Evolutionary conservation across 2,113 vertebrate genomes (phyloP).

Genomic region (Lagopus leucura): DNA sequence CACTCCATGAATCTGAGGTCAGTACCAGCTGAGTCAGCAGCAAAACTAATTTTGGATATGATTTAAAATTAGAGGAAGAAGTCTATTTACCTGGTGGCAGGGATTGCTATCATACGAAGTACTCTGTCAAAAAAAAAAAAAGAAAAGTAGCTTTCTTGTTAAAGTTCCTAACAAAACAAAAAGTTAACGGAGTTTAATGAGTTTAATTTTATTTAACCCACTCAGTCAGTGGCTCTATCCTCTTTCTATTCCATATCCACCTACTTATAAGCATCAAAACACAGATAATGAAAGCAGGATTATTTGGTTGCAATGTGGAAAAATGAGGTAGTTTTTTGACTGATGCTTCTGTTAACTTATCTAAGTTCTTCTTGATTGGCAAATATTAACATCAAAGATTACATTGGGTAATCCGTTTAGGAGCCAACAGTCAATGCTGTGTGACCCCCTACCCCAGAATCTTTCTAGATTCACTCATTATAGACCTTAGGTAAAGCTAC

Average conservation of each 20-base stretch:
- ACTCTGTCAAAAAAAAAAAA: conserved; percentile 33
- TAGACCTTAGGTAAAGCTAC: not conserved
- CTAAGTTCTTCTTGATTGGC: not conserved
- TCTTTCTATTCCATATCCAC: not conserved
- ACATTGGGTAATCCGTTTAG: not conserved
- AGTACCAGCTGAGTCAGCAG: not conserved
- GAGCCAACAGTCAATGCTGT: not conserved
- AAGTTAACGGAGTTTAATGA: not conserved
- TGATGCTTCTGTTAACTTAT: not conserved
- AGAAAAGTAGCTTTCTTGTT: not conserved
- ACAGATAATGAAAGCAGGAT: not conserved
- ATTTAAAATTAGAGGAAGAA: not conserved
- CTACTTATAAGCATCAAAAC: not conserved
- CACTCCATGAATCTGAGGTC: not conserved
- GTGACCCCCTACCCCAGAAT: not conserved
- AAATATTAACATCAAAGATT: not conserved
- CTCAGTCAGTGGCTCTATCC: not conserved
- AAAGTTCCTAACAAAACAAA: not conserved
- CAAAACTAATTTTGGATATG: not conserved
- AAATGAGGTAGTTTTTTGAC: not conserved
- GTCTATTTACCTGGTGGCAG: conserved; percentile 59
- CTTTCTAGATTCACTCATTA: not conserved
- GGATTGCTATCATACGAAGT: conserved; percentile 61
- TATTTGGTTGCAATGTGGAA: not conserved
- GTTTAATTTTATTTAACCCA: not conserved